Base-by-base conservation (phyloP, 2,797 vertebrate species). In the Ispidina picta region DNA sequence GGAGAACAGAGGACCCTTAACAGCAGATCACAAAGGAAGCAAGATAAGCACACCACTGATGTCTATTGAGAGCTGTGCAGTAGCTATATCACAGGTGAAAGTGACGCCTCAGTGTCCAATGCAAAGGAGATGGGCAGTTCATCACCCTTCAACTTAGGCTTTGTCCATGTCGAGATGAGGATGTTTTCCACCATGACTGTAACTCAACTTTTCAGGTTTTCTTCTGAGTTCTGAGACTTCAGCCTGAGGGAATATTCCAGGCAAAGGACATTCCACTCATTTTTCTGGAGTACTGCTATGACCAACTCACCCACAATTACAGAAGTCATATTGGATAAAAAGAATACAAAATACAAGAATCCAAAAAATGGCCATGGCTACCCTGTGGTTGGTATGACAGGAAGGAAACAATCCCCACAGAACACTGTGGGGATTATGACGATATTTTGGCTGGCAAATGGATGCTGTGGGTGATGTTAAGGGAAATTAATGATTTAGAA, bases 401-500 rank as follows among this genome's bases (percentile, higher is more conserved):
- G 39, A 80, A 48, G 25, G 19, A 78, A 81, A 60, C 3, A 26
- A 29, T 33, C 33, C 33, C 33, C 33, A 33, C 33, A 33, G 51
- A 89, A 55, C 28, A 37, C 28, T 7, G 14, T 43, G 46, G 44
- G 48, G 46, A 73, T 37, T 66, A 10, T 39, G 58, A 72, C 83
- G 44, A 26, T 26, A 64, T 92, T 92, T 94, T 69, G 44, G 63
- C 83, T 86, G 70, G 28, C 41, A 91, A 88, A 83, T 2, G 11
- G 77, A 76, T 83, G 74, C 35, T 76, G 56, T 64, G 83, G 63
- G 29, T 44, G 41, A 86, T 86, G 55, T 78, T 91, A 89, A 88
- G 64, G 77, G 82, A 88, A 95, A 89, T 73, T 3, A 70, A 81
- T 37, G 56, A 66, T 63, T 91, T 82, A 79, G 56, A 71, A 78